Base-by-base conservation (phyloP, 2,113 vertebrate species). In the Spermophilus dauricus region DNA sequence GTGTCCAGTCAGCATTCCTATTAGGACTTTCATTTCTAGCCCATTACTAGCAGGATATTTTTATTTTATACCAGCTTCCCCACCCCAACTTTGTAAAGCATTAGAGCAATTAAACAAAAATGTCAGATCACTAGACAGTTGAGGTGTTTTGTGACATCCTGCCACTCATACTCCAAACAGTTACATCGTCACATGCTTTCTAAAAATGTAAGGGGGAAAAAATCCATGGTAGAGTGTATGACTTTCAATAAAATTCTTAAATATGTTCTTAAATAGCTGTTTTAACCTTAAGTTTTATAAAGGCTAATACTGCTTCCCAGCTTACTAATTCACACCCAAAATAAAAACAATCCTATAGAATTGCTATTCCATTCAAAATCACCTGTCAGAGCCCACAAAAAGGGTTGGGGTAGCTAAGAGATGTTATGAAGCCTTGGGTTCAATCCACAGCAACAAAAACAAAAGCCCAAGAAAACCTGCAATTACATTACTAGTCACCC, bases 281-380 rank as follows among this genome's bases (percentile, higher is more conserved):
- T 90, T 90, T 67, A 88, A 72, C 28, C 5, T 51, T 86, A 78
- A 84, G 42, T 77, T 78, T 58, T 30, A 76, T 3, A 51, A 91
- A 81, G 78, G 24, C 51, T 80, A 65, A 81, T 37, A 80, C 53
- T 77, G 26, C 53, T 90, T n/a, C 24, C 86, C 83, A 72, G 26
- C 45, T 96, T 67, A 84, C 26, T 93, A 84, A 95, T 70, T 89
- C 91, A 96, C 6, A 86, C 30, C 34, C 12, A 1, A 81, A 92
- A 53, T 76, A 67, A 83, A 81, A 82, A n/a, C 16, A 76, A 34
- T 56, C 30, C 70, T 51, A 56, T 5, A 20, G 26, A 37, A 37
- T 7, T 76, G 51, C 34, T 26, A 86, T 42, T 86, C 78, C 86
- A 56, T 73, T 51, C n/a, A 37, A 56, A 89, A 51, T 42, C 72